Evolutionary conservation across 2,888 invertebrate species (phyloP).

Genomic region (Trichogramma dendrolimi): DNA sequence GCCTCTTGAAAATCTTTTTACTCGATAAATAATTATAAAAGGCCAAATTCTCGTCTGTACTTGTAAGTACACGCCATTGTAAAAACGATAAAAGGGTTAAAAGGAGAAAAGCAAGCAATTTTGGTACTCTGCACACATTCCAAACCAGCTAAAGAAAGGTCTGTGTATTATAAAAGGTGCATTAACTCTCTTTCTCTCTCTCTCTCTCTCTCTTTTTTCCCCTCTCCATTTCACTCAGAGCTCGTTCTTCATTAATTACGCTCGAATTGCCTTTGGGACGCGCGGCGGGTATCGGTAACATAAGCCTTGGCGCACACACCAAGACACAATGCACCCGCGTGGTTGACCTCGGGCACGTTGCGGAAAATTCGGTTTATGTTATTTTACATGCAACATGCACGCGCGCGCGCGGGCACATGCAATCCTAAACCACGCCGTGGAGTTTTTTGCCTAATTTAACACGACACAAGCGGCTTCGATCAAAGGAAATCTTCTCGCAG

Average conservation of each 20-base stretch:
- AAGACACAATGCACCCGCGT: no score
- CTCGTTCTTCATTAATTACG: slow-evolving; percentile 18
- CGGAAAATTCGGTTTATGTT: no score
- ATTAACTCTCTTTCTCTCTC: not conserved
- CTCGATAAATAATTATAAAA: no score
- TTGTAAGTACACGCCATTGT: no score
- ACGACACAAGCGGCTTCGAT: slow-evolving; percentile 32
- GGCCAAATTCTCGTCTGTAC: no score
- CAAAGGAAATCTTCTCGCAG: slow-evolving; percentile 27
- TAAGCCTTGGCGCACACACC: not conserved
- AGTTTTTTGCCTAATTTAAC: slow-evolving; percentile 48
- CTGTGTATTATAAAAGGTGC: slow-evolving; percentile 7
- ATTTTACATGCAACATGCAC: not conserved
- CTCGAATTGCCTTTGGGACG: slow-evolving; percentile 7
- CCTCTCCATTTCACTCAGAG: not conserved
- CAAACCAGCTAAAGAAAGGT: not conserved
- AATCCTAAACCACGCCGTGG: slow-evolving; percentile 21
- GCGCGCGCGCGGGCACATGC: slow-evolving; percentile 14
- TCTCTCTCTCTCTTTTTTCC: no score
- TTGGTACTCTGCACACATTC: slow-evolving; percentile 10
- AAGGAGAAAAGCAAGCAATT: not conserved
- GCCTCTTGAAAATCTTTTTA: no score
- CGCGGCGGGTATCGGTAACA: slow-evolving; percentile 5
- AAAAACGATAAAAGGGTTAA: no score
- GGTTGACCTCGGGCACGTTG: no score